Conservation (phyloP, 2,888 invertebrate genomes). For the Lepetodrilus schrolli region DNA sequence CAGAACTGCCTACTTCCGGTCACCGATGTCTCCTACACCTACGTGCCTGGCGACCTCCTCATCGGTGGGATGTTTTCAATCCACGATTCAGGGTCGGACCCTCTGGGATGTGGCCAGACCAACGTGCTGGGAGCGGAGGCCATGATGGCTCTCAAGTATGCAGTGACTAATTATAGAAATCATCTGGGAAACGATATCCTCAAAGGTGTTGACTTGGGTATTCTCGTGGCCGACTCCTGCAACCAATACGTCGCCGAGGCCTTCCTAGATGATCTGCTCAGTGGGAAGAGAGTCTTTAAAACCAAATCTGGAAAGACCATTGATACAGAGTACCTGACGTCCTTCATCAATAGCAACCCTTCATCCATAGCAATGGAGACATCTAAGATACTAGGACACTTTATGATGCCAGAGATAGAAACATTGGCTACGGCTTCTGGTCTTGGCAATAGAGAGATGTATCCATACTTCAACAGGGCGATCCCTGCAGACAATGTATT, state of each 20-base stretch:
- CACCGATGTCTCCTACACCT: constrained; percentile 42
- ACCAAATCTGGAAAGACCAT: constrained; percentile 48
- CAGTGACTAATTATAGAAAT: constrained; percentile 41
- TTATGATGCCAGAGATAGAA: constrained; percentile 77
- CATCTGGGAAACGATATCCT: constrained; percentile 35
- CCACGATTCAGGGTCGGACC: constrained; percentile 50
- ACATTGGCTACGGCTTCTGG: constrained; percentile 47
- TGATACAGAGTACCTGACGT: constrained; percentile 55
- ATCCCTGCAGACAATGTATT: constrained; percentile 57
- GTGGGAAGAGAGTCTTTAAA: constrained; percentile 47
- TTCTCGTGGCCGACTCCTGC: constrained; percentile 61
- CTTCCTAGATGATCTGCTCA: constrained; percentile 57
- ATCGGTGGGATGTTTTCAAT: constrained; percentile 60
- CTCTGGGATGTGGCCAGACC: constrained; percentile 56
- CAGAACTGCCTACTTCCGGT: constrained; percentile 53
- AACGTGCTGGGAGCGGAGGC: constrained; percentile 45
- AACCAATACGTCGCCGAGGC: constrained; percentile 49
- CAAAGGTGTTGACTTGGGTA: constrained; percentile 55
- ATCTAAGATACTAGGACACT: constrained; percentile 76
- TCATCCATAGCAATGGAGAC: background rate
- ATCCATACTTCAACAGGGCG: constrained; percentile 59
- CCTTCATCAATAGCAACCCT: constrained; percentile 51
- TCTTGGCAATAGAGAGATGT: constrained; percentile 43
- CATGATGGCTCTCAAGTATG: constrained; percentile 65
- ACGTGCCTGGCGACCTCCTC: constrained; percentile 59